Evolutionary conservation across 2,113 vertebrate species (phyloP), one percentile per base, ranked within the genome.

Genomic region (Equus przewalskii): DNA sequence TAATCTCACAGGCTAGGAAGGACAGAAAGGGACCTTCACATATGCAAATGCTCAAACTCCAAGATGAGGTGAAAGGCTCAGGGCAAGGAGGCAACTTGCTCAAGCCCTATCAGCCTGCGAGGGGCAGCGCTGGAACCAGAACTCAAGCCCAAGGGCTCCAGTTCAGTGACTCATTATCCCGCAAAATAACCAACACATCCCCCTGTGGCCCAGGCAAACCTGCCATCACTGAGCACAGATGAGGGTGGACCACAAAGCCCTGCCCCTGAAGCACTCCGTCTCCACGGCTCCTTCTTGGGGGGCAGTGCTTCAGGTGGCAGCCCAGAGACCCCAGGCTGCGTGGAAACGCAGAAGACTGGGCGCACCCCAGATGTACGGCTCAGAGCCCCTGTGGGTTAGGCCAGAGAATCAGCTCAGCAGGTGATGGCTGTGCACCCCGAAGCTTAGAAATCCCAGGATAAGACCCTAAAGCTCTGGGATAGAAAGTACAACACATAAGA

Each of bases 201-300:
- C 36, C 1, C 1, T 0, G 16, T 13, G 33, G 80, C 18, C 18
- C 3, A 19, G n/a, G 5, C 13, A 7, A 2, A 4, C 2, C 41
- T 0, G 1, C 0, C 16, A 46, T 58, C 28, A 65, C 12, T 7
- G 22, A 21, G 18, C 14, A 4, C 22, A 19, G 26, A 41, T 0
- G 6, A 51, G 8, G 4, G 1, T 14, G 58, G 58, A 65, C 1
- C 0, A 10, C 1, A 10, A 0, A 8, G 13, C 6, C 9, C 6
- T 9, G 0, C 5, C 36, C 24, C 11, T 1, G 26, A 81, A 58
- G 6, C 13, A 4, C 28, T 49, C 12, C 21, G n/a, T 22, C 56
- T 28, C 36, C 6, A 0, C 3, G 15, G 8, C 10, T 22, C 22
- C 28, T 30, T 24, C 26, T 72, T 72, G 0, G 5, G 6, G 62